These are phyloP conservation scores for Panthera tigris DNA, from an alignment of 2,113 vertebrate species.

Conservation along the genomic window DNA sequence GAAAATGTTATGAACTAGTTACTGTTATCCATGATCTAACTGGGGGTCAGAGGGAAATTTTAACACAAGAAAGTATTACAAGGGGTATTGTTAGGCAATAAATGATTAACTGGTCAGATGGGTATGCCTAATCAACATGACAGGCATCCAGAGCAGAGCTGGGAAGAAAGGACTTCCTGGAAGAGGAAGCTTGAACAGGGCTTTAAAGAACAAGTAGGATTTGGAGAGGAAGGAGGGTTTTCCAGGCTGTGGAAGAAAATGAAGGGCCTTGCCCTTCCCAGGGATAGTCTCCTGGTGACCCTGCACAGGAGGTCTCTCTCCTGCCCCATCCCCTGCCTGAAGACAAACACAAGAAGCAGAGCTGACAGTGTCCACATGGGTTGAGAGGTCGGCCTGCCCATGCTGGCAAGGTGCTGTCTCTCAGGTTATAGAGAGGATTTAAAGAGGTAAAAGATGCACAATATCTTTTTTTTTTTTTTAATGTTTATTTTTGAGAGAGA, in stretches of 20 bases:
- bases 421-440: not conserved
- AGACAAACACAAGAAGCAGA: not conserved
- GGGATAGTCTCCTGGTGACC: not conserved
- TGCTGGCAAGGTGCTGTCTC: not conserved
- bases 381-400: not conserved
- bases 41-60: not conserved
- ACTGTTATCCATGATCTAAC: not conserved
- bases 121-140: not conserved
- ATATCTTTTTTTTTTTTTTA: not conserved
- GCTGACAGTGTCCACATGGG: not conserved
- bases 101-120: not conserved
- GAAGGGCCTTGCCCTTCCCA: not conserved
- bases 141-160: not conserved
- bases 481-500: too few species aligned
- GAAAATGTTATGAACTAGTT: conserved; percentile 18
- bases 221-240: not conserved
- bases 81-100: not conserved
- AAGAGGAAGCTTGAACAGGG: not conserved
- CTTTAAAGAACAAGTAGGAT: not conserved
- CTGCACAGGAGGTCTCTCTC: not conserved
- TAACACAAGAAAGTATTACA: not conserved
- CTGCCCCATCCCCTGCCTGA: not conserved
- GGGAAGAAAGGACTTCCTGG: not conserved
- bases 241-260: not conserved
- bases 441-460: not conserved